Conservation (phyloP, 2,888 invertebrate species). For the Halictus quadricinctus region DNA sequence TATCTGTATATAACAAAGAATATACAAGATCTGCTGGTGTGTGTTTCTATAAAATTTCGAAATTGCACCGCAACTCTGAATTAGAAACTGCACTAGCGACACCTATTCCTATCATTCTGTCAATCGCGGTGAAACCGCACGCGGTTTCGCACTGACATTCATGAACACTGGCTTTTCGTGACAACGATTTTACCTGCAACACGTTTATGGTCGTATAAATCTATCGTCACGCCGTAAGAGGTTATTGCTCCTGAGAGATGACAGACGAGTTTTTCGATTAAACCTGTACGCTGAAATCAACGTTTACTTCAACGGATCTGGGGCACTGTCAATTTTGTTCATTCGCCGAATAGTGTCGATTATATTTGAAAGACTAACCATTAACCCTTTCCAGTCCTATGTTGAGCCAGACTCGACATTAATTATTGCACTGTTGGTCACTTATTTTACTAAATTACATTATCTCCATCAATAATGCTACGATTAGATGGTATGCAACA, state of each 20-base stretch:
- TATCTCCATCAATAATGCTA: too few relatives aligned
- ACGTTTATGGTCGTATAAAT: background rate
- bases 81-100: background rate
- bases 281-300: background rate
- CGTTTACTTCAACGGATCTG: background rate
- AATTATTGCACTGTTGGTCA: too few relatives aligned
- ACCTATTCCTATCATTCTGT: background rate
- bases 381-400: too few relatives aligned
- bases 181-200: background rate
- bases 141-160: slow-evolving; percentile 1
- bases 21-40: background rate
- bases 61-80: background rate
- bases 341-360: background rate
- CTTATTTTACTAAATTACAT: too few relatives aligned
- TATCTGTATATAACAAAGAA: background rate
- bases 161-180: background rate
- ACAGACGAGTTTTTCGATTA: background rate
- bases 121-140: background rate
- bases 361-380: too few relatives aligned
- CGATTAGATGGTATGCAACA: too few relatives aligned
- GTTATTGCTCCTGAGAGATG: background rate
- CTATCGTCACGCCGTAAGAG: background rate
- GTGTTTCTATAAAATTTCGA: background rate
- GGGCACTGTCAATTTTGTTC: background rate
- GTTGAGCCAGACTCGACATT: too few relatives aligned